These are phyloP conservation scores for Plebejus melissa DNA, from an alignment of 2,888 invertebrate genomes.

Conservation along the genomic window DNA sequence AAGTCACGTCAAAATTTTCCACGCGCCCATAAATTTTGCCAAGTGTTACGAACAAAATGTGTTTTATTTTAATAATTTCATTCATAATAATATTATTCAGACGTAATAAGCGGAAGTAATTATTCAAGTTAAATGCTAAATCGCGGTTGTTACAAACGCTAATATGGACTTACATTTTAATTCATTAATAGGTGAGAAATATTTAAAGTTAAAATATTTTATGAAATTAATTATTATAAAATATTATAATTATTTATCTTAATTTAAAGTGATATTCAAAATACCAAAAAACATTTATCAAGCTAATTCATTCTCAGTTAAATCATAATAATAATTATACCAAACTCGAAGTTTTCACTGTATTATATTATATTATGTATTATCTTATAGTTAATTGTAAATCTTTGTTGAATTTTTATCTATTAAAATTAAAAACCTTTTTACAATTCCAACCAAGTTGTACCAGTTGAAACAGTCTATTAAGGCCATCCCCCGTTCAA, in stretches of 20 bases:
- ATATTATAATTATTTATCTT: not conserved
- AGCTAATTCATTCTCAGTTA: not conserved
- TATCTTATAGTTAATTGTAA: too few relatives aligned
- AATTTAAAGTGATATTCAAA: not conserved
- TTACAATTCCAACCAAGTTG: not conserved
- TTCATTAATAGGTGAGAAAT: not conserved
- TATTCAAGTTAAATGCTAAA: not conserved
- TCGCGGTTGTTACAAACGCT: not conserved
- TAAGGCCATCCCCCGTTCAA: too few relatives aligned
- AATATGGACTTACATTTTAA: not conserved
- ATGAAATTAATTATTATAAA: not conserved
- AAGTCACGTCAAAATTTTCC: slow-evolving; percentile 4
- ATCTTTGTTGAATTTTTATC: too few relatives aligned
- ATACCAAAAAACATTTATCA: not conserved
- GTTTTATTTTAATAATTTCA: slow-evolving; percentile 9
- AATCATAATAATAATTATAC: not conserved
- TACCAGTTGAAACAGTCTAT: not conserved
- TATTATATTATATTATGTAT: too few relatives aligned
- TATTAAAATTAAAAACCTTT: not conserved
- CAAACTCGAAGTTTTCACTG: too few relatives aligned
- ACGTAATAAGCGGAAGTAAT: not conserved
- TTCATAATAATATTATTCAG: not conserved
- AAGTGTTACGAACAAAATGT: not conserved
- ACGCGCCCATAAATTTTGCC: not conserved
- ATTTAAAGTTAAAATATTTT: not conserved